phyloP scores from a whole-genome alignment of 2,797 vertebrate genomes.

The Gouania willdenowi region DNA sequence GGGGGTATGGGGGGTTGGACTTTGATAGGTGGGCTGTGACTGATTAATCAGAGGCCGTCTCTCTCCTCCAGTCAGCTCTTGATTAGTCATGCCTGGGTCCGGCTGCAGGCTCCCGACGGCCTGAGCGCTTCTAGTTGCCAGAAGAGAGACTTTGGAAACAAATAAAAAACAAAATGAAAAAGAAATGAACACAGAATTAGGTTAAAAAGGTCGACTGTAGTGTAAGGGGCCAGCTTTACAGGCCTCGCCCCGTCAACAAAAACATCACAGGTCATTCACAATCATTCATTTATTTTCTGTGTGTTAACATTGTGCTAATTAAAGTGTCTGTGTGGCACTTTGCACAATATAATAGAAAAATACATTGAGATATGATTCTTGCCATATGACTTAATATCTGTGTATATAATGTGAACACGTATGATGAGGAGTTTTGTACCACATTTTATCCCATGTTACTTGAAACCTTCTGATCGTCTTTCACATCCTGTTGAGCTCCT shows the following conservation, averaged over 20 bases:
- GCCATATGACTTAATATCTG: too few species aligned
- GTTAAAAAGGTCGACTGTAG: conserved; percentile 53
- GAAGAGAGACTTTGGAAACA: conserved; percentile 76
- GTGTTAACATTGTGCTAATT: conserved; percentile 1
- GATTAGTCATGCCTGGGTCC: conserved; percentile 78
- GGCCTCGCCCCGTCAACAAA: conserved; percentile 40
- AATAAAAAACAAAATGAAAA: conserved; percentile 59
- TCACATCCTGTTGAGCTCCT: too few species aligned
- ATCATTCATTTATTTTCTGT: conserved; percentile 10
- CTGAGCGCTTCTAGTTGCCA: conserved; percentile 72
- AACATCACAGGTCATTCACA: conserved; percentile 43
- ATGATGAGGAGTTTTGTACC: too few species aligned
- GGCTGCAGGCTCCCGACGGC: conserved; percentile 75
- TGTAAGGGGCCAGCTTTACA: conserved; percentile 35
- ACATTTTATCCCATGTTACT: too few species aligned
- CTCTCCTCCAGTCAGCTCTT: conserved; percentile 72
- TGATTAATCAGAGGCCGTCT: conserved; percentile 68
- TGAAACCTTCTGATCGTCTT: too few species aligned
- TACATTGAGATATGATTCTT: too few species aligned
- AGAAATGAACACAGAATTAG: conserved; percentile 73
- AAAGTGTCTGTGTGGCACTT: too few species aligned
- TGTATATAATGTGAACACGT: too few species aligned
- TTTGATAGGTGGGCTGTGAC: conserved; percentile 55
- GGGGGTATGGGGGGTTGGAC: conserved; percentile 47
- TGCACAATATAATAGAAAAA: too few species aligned